Percentiles rank a stretch among this genome's conserved stretches.
Conservation (phyloP, 2,113 vertebrate species). For the Brevimyrus niger region DNA sequence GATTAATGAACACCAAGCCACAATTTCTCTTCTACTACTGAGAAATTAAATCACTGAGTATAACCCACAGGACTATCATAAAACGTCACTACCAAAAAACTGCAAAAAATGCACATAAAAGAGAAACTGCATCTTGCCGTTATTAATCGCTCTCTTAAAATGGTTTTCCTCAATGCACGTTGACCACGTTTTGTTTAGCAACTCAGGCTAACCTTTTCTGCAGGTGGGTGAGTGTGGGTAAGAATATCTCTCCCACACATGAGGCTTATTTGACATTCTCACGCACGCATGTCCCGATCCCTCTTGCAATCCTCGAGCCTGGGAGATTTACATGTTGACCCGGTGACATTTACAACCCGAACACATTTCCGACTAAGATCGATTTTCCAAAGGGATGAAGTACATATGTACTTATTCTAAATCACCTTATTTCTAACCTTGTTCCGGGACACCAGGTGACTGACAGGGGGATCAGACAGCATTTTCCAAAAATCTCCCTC, state of each 20-base stretch:
- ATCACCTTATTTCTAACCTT: background rate
- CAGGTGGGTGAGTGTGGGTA: background rate
- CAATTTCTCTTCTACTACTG: background rate
- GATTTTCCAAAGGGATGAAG: background rate
- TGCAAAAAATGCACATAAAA: background rate
- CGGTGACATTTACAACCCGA: constrained; percentile 18
- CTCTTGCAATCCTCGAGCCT: background rate
- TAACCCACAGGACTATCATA: background rate
- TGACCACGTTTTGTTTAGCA: background rate
- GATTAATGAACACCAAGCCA: background rate
- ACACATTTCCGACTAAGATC: background rate
- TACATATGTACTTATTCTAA: background rate
- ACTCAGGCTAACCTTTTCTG: background rate
- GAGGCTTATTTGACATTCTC: constrained; percentile 16
- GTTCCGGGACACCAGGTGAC: background rate
- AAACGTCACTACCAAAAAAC: background rate
- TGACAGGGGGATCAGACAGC: background rate
- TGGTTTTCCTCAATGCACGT: background rate
- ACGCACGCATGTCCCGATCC: background rate
- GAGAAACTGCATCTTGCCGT: background rate
- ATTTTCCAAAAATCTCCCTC: background rate
- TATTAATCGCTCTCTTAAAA: background rate
- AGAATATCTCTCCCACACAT: background rate
- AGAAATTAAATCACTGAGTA: background rate
- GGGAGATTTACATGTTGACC: constrained; percentile 18